These are phyloP conservation scores for Hiodon alosoides DNA, from an alignment of 2,113 vertebrate genomes.

Conservation along the genomic window DNA sequence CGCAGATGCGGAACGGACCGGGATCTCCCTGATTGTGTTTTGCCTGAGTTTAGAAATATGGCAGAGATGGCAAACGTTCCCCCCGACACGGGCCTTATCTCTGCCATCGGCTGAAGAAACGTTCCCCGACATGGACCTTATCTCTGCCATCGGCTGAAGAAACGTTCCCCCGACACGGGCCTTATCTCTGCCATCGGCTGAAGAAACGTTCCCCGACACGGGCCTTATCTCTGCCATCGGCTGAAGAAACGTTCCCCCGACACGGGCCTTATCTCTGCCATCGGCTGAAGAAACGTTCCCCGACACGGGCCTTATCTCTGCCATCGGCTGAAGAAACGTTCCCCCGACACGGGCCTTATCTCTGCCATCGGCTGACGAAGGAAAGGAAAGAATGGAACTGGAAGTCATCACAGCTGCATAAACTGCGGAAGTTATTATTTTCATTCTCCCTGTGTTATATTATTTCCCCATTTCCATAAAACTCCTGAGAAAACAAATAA, in stretches of 20 bases:
- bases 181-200: no score
- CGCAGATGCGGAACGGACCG: slow-evolving; percentile 19
- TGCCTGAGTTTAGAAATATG: slow-evolving; percentile 28
- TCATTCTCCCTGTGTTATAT: neutral
- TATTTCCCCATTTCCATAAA: neutral
- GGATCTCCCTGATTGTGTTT: slow-evolving; percentile 47
- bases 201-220: no score
- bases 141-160: no score
- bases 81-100: slow-evolving; percentile 11
- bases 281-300: slow-evolving; percentile 6
- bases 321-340: slow-evolving; percentile 1
- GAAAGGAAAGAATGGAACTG: neutral
- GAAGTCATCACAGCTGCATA: neutral
- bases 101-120: neutral
- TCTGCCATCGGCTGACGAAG: neutral
- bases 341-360: slow-evolving; percentile 11
- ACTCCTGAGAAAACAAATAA: no score
- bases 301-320: slow-evolving; percentile 7
- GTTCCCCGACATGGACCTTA: no score
- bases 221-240: no score
- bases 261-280: slow-evolving; percentile 1
- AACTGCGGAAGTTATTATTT: neutral
- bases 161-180: no score
- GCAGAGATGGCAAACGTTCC: slow-evolving; percentile 22
- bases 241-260: neutral